Base-by-base conservation (phyloP, 2,888 invertebrate species). In the Acleris literana region DNA sequence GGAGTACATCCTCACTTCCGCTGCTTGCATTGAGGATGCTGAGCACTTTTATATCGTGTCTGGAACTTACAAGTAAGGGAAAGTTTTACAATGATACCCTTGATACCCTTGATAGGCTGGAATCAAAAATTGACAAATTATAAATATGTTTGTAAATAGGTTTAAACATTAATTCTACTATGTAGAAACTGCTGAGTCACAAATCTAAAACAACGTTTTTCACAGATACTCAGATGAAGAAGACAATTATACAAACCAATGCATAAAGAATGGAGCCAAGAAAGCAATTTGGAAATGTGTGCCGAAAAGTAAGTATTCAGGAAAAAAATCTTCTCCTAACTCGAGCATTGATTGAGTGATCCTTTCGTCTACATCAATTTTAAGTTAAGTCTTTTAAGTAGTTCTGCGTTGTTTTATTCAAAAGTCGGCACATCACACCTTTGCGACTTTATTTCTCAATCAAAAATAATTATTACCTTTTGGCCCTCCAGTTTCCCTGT, bases 221-320 rank as follows among this genome's bases (percentile, higher is more conserved):
- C 74, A 22, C 69, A 90, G 90, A 68, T 88, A 86, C 71, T 76
- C 79, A 3, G 86, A 88, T 51, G 88, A 89, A 2, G 89, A 86
- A 18, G 88, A 88, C 18, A 81, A 85, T 71, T 85, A 78, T 53
- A 88, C 77, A 56, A 88, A 85, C 70, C 83, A 81, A 1, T 90
- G 90, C 63, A 89, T 90, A 25, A 90, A 88, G 70, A 89, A 90
- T 64, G 90, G 90, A 9, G 89, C 86, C 0, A 90, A 88, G 68
- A 90, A 88, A 79, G 90, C 90, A 1, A 82, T 87, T 59, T 90
- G 90, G 90, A 90, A 90, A 75, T 90, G 90, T 70, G 79, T 90
- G 16, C 90, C 90, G 4, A 90, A 90, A 81, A 90, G 90, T 89
- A 76, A 83, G 87, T 71, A 13, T 43, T n/a, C 46, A 5, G n/a